These are phyloP conservation scores for Pontoporia blainvillei DNA, from an alignment of 2,113 vertebrate species.

Conservation along the genomic window DNA sequence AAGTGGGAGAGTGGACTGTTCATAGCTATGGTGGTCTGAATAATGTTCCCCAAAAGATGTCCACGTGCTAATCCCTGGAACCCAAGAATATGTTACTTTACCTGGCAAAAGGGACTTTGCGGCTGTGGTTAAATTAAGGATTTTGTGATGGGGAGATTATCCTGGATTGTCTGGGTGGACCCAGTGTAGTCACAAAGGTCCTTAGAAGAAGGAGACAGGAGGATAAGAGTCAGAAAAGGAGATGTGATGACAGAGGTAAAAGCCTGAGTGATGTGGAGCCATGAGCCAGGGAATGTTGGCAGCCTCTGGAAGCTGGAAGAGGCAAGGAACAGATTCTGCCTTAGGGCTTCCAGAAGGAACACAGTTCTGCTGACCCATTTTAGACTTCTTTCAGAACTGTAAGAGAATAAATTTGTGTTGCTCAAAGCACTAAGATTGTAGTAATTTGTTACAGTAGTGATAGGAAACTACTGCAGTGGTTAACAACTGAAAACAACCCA, in stretches of 20 bases:
- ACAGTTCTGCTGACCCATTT: neutral
- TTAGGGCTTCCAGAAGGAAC: neutral
- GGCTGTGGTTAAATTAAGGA: neutral
- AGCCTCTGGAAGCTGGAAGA: neutral
- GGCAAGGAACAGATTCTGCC: neutral
- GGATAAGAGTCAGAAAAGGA: neutral
- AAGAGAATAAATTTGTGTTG: neutral
- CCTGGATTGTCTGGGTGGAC: neutral
- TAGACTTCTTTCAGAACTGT: neutral
- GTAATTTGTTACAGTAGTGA: neutral
- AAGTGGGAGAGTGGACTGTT: neutral
- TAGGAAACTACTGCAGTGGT: neutral
- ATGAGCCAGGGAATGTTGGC: neutral
- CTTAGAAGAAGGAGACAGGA: neutral
- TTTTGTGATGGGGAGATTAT: neutral
- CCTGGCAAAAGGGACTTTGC: neutral
- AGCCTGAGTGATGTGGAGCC: neutral
- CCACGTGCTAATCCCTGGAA: neutral
- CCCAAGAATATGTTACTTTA: neutral
- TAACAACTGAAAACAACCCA: neutral
- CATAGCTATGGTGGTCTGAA: neutral
- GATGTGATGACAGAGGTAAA: neutral
- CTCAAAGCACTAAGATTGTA: neutral
- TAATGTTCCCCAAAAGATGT: neutral
- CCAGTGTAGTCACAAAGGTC: neutral